Evolutionary conservation across 1,140 invertebrate genomes (phyloP).

Genomic region (Drosophila subobscura): DNA sequence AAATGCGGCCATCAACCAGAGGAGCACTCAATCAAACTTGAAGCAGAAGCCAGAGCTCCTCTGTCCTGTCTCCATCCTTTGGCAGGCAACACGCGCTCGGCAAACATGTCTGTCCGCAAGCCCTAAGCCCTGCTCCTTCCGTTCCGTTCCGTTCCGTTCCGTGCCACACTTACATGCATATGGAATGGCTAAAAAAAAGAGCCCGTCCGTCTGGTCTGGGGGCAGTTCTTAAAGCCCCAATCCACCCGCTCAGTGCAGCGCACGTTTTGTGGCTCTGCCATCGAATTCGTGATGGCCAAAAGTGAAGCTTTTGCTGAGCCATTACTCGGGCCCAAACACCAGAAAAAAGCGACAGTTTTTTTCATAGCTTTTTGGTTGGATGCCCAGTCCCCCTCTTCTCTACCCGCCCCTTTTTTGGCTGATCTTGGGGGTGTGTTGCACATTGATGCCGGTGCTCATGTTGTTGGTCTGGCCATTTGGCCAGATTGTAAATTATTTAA

Average conservation of each 20-base stretch:
- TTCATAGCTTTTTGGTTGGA: constrained; percentile 3
- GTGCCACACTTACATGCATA: constrained; percentile 38
- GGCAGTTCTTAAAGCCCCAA: constrained; percentile 58
- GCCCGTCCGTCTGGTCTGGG: not conserved
- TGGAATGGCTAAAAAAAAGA: constrained; percentile 12
- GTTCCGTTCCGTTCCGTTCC: not conserved
- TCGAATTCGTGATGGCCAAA: constrained; percentile 70
- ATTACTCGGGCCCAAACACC: constrained; percentile 50
- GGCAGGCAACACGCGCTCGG: constrained; percentile 58
- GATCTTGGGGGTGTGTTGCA: constrained; percentile 13
- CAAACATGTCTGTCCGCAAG: constrained; percentile 50
- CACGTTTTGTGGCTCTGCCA: constrained; percentile 67
- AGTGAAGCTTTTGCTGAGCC: constrained; percentile 70
- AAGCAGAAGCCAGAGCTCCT: constrained; percentile 11
- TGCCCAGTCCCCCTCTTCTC: not conserved
- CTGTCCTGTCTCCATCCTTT: constrained; percentile 2
- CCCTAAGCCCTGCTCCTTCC: constrained; percentile 9
- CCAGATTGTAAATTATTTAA: constrained; percentile 77
- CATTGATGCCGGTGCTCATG: constrained; percentile 22
- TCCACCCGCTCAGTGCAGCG: constrained; percentile 25
- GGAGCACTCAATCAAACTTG: constrained; percentile 72
- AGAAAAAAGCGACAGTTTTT: constrained; percentile 35
- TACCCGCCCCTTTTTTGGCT: too few species aligned
- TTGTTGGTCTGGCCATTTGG: constrained; percentile 24
- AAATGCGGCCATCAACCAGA: constrained; percentile 71